Evolutionary conservation across 2,797 vertebrate genomes (phyloP).

Genomic region (Rhinophrynus dorsalis): DNA sequence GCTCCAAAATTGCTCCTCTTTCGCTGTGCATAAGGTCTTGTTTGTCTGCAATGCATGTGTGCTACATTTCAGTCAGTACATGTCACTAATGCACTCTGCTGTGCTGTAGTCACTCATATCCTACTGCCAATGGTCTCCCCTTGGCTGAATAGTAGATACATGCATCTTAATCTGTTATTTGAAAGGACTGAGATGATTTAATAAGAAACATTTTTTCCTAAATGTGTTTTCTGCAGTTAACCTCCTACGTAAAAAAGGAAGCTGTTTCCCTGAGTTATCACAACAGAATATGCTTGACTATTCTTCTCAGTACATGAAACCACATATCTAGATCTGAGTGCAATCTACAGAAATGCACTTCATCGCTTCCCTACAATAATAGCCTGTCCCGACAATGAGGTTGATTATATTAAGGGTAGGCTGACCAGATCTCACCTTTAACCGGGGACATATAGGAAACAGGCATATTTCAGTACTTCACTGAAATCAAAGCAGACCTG

Average conservation of each 20-base stretch:
- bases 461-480: too few relatives aligned
- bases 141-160: conserved; percentile 17
- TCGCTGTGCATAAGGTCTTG: too few relatives aligned
- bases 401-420: too few relatives aligned
- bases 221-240: neutral
- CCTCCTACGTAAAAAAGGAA: neutral
- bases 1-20: too few relatives aligned
- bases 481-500: too few relatives aligned
- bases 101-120: conserved; percentile 19
- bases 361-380: neutral
- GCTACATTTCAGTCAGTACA: conserved; percentile 5
- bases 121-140: conserved; percentile 1
- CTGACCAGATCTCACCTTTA: too few relatives aligned
- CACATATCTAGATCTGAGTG: conserved; percentile 14
- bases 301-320: conserved; percentile 8
- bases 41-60: neutral
- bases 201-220: conserved; percentile 6
- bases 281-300: conserved; percentile 9
- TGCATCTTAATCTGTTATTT: conserved; percentile 23
- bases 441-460: too few relatives aligned
- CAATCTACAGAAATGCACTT: neutral
- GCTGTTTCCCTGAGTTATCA: neutral
- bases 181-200: neutral
- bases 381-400: too few relatives aligned
- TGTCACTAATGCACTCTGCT: conserved; percentile 14